Evolutionary conservation across 2,797 vertebrate species (phyloP), one percentile per base, ranked within the genome.

Genomic region (Euthynnus affinis): DNA sequence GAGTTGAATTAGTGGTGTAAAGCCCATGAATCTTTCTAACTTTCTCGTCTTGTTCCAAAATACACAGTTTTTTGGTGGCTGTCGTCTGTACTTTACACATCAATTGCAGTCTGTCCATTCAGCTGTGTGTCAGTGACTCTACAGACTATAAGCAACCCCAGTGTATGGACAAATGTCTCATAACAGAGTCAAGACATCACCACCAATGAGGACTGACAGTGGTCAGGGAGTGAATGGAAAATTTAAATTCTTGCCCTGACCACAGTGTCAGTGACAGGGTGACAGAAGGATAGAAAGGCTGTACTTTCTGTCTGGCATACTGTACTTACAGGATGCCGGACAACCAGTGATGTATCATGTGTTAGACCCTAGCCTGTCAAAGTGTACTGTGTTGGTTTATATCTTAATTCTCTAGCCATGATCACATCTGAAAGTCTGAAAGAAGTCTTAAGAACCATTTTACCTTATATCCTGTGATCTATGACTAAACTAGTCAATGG

Each of bases 161-260:
- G 60, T 42, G 58, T 44, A 46, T 15, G 12, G 48, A 61, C 9
- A 60, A 56, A 63, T 18, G 27, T 48, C n/a, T n/a, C n/a, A n/a
- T n/a, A n/a, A n/a, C n/a, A 10, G 6, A 25, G 27, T 51, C 25
- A 20, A 56, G 29, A 61, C 20, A 6, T 51, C 55, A 23, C 25
- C 20, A 65, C 46, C 22, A 27, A 51, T 25, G 57, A 61, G 22
- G 61, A 66, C 0, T 29, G 80, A 69, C 22, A 63, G 57, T 5
- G n/a, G 74, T 42, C 40, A 62, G 20, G 55, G 49, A 75, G 59
- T 59, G 44, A 59, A 6, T 4, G 51, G 53, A 79, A 13, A 48
- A 57, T 46, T 48, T 57, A 22, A 57, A 80, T 70, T 75, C 34
- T 49, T 63, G 22, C 51, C 25, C 64, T 69, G 74, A 71, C 76